Percentiles rank a stretch among this genome's conserved stretches.
Evolutionary conservation across 1,140 invertebrate genomes (phyloP).

Genomic region (Myzus persicae): DNA sequence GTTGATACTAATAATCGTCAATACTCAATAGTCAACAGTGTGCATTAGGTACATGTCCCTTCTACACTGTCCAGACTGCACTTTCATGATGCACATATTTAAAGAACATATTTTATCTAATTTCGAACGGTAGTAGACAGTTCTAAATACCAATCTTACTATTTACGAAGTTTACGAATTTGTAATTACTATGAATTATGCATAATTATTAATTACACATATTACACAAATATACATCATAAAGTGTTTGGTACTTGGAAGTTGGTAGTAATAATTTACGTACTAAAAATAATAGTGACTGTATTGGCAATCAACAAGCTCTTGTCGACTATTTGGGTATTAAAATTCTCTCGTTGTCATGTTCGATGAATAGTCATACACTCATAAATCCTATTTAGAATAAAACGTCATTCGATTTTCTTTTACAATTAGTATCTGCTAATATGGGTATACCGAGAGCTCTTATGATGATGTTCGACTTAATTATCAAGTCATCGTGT

Average conservation of each 20-base stretch:
- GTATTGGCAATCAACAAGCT: neutral
- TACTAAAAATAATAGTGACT: neutral
- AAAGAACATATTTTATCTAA: neutral
- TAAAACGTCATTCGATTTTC: neutral
- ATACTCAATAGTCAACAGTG: too few relatives aligned
- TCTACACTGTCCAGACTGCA: neutral
- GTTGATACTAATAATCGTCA: too few relatives aligned
- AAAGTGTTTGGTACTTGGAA: neutral
- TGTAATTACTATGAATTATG: neutral
- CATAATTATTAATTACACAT: neutral
- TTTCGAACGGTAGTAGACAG: neutral
- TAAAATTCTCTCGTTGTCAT: neutral
- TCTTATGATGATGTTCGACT: neutral
- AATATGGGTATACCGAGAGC: neutral
- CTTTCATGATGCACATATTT: neutral
- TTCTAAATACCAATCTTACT: neutral
- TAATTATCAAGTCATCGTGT: neutral
- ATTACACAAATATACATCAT: neutral
- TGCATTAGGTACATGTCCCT: too few relatives aligned
- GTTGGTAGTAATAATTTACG: neutral
- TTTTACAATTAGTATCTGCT: neutral
- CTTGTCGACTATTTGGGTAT: neutral
- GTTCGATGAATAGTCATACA: neutral
- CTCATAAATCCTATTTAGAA: neutral
- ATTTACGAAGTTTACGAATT: neutral